Conservation (phyloP, 2,888 invertebrate genomes). For the Hirtodrosophila alboralis region DNA sequence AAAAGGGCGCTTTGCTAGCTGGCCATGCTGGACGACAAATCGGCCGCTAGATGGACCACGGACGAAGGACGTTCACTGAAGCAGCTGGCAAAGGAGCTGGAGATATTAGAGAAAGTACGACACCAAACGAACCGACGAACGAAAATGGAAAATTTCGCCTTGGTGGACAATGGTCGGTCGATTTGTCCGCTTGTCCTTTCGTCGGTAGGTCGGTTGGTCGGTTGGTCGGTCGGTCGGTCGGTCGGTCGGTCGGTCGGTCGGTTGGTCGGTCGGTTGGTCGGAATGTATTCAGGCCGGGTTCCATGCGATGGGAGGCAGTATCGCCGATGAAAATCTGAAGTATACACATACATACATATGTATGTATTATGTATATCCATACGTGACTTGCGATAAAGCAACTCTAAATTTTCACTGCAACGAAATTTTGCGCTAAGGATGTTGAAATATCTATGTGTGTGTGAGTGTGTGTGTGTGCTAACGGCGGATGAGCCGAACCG, state of each 20-base stretch:
- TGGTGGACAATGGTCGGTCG: slow-evolving; percentile 66
- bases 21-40: slow-evolving; percentile 55
- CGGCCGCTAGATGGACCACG: slow-evolving; percentile 49
- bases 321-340: slow-evolving; percentile 73
- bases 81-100: slow-evolving; percentile 72
- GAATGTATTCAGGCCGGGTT: slow-evolving; percentile 33
- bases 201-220: slow-evolving; percentile 26
- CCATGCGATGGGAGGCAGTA: slow-evolving; percentile 27
- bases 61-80: slow-evolving; percentile 55
- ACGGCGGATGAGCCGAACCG: slow-evolving; percentile 47
- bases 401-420: slow-evolving; percentile 74
- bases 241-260: slow-evolving; percentile 39
- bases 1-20: slow-evolving; percentile 33
- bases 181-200: slow-evolving; percentile 1
- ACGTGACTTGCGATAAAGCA: slow-evolving; percentile 70
- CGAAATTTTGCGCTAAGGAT: slow-evolving; percentile 76
- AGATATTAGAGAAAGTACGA: slow-evolving; percentile 76
- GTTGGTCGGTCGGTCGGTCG: slow-evolving; percentile 31
- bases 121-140: slow-evolving; percentile 54
- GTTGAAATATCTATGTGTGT: slow-evolving; percentile 41
- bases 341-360: slow-evolving; percentile 64
- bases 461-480: slow-evolving; percentile 21
- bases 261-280: slow-evolving; percentile 29
- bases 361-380: slow-evolving; percentile 32
- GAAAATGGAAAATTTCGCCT: slow-evolving; percentile 79